Conservation (phyloP, 2,888 invertebrate genomes). For the Melikaiella ostensackeni region DNA sequence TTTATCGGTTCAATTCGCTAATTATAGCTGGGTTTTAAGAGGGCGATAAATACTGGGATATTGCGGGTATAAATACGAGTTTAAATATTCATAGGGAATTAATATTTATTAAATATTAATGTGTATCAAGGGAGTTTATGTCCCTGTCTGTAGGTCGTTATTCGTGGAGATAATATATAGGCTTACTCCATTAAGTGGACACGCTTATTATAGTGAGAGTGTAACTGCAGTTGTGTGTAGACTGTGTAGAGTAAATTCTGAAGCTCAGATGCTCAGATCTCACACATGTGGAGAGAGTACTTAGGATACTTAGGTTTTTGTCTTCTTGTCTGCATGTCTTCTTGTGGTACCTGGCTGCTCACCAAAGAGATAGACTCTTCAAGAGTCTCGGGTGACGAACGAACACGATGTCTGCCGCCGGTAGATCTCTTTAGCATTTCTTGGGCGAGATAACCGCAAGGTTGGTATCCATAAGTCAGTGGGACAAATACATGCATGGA, state of each 20-base stretch:
- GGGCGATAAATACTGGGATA: conserved; percentile 16
- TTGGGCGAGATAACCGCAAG: conserved; percentile 26
- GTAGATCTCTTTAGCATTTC: conserved; percentile 28
- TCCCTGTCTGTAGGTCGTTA: conserved; percentile 33
- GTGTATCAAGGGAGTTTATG: conserved; percentile 35
- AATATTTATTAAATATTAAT: conserved; percentile 40
- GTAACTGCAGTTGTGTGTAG: no score
- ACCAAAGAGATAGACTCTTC: conserved; percentile 34
- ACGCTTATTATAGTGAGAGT: conserved; percentile 31
- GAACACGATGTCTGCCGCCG: background rate
- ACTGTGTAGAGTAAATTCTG: conserved; percentile 7
- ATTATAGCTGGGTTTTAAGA: conserved; percentile 26
- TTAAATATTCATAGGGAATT: conserved; percentile 38
- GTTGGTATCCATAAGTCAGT: background rate
- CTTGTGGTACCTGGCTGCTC: conserved; percentile 27
- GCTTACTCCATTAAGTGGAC: conserved; percentile 28
- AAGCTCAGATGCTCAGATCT: background rate
- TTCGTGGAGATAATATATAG: conserved; percentile 20
- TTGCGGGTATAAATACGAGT: conserved; percentile 11
- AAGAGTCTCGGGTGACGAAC: conserved; percentile 22
- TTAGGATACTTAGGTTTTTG: background rate
- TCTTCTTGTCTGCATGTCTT: background rate
- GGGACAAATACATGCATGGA: conserved; percentile 17
- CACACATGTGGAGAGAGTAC: conserved; percentile 28
- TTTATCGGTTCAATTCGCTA: conserved; percentile 28